These are phyloP conservation scores for Pyrrhia umbra DNA, from an alignment of 2,888 invertebrate species.

Conservation along the genomic window DNA sequence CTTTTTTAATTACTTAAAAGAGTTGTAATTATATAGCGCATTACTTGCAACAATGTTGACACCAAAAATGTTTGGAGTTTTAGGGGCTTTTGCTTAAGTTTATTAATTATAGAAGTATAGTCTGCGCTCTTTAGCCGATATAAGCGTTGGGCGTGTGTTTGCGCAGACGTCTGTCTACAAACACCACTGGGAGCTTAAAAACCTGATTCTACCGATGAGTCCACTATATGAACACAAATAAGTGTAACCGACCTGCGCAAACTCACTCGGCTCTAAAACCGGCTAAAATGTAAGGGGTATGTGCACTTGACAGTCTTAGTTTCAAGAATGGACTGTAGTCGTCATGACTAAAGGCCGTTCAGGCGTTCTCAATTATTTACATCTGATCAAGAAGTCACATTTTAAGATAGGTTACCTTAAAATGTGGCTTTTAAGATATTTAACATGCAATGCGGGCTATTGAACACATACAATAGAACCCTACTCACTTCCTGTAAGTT, in stretches of 20 bases:
- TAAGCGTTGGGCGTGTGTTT: not conserved
- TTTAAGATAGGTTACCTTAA: not conserved
- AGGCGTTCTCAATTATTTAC: constrained; percentile 3
- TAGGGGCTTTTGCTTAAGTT: no score
- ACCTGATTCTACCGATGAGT: no score
- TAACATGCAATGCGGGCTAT: not conserved
- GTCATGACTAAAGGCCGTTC: constrained; percentile 5
- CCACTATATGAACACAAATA: not conserved
- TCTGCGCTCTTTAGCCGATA: no score
- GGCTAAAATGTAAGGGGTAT: not conserved
- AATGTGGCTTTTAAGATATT: constrained; percentile 1
- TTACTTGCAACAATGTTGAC: no score
- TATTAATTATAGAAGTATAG: no score
- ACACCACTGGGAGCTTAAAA: not conserved
- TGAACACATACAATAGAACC: constrained; percentile 30
- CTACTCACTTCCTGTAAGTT: constrained; percentile 10
- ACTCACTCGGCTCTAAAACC: not conserved
- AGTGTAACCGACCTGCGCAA: not conserved
- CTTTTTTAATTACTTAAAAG: no score
- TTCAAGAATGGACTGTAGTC: constrained; percentile 14
- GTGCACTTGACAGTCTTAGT: constrained; percentile 16
- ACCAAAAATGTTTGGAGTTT: no score
- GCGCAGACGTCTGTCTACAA: not conserved
- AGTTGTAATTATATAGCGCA: no score
- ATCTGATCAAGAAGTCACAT: not conserved